A percentile compares a stretch with the other conserved stretches of the same genome.
Evolutionary conservation across 30 jellyfish, hydroid and myxozoan species (phyloP).

Genomic region (Pseudorhiza aurosa): DNA sequence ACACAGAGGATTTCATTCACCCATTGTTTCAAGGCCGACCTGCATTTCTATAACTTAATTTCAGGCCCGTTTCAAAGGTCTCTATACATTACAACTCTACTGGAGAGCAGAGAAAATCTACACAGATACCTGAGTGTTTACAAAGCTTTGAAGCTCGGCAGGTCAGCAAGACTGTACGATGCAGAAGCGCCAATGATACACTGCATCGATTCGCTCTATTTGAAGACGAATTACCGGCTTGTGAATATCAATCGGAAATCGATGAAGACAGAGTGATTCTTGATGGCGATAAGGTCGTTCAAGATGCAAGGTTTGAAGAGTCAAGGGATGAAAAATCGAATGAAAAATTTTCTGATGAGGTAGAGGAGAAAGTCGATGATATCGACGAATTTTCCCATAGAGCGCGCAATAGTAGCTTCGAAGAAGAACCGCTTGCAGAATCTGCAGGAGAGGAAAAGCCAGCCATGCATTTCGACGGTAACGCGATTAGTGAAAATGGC

Average conservation of each 20-base stretch:
- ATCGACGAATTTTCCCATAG: neutral
- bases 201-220: neutral
- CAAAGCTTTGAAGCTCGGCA: neutral
- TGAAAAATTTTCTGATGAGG: neutral
- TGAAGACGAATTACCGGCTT: neutral
- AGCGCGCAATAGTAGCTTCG: neutral
- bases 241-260: slow-evolving; percentile 32
- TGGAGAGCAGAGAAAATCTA: neutral
- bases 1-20: neutral
- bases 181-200: slow-evolving; percentile 44
- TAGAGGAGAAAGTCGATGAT: neutral
- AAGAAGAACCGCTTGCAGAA: neutral
- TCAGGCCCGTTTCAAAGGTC: slow-evolving; percentile 62
- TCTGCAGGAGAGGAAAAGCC: neutral
- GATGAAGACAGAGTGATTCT: slow-evolving; percentile 60
- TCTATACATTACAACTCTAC: slow-evolving; percentile 37
- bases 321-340: neutral
- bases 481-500: neutral
- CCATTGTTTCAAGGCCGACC: neutral
- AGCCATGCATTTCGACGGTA: neutral
- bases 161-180: neutral
- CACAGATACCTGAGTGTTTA: neutral
- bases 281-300: slow-evolving; percentile 46
- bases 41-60: slow-evolving; percentile 34
- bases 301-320: slow-evolving; percentile 11